Conservation (phyloP, 2,797 vertebrate genomes). For the Falco berigora region DNA sequence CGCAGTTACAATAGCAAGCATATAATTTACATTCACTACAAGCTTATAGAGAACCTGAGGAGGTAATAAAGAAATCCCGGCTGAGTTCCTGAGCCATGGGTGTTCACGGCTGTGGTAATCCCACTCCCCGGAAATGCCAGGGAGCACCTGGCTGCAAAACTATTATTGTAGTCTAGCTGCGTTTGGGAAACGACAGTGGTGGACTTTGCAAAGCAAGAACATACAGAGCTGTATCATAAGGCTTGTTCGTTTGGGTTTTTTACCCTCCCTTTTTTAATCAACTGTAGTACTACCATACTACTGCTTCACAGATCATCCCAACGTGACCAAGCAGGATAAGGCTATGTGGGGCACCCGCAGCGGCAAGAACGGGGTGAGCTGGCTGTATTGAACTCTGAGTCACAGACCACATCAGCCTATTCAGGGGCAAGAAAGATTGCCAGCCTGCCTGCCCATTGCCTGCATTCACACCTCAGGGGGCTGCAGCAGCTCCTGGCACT, state of each 20-base stretch:
- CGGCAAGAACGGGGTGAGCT: not conserved
- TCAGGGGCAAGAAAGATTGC: not conserved
- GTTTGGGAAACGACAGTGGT: not conserved
- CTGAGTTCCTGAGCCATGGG: not conserved
- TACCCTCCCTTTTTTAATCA: not conserved
- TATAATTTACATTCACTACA: not conserved
- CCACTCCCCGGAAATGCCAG: not conserved
- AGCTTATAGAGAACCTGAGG: not conserved
- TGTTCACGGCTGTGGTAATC: not conserved
- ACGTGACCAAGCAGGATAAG: fast-evolving
- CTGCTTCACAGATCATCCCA: not conserved
- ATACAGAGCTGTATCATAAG: no score
- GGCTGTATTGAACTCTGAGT: not conserved
- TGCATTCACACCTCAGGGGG: not conserved
- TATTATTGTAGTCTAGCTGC: no score
- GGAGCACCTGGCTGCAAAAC: not conserved
- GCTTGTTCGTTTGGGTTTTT: not conserved
- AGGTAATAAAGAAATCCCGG: not conserved
- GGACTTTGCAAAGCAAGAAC: not conserved
- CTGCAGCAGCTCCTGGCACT: not conserved
- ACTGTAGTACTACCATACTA: no score
- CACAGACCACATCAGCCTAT: fast-evolving
- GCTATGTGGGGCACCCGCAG: not conserved
- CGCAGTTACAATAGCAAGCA: not conserved
- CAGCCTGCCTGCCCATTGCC: fast-evolving